These are phyloP conservation scores for Drosophila setosimentum DNA, from an alignment of 2,888 invertebrate species.

Conservation along the genomic window DNA sequence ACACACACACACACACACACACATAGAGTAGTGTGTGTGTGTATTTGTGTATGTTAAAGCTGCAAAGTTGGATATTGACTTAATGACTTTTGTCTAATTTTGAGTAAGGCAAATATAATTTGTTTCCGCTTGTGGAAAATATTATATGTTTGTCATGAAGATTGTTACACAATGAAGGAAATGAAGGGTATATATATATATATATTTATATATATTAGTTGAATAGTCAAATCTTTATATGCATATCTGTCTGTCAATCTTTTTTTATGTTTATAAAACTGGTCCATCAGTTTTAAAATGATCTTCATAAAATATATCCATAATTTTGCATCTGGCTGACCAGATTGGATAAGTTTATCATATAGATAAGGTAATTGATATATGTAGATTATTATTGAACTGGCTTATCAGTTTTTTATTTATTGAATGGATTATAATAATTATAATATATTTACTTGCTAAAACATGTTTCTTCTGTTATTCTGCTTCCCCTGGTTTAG, in stretches of 20 bases:
- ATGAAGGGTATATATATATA: not conserved
- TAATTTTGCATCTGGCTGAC: no score
- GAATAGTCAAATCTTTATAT: not conserved
- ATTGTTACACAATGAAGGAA: not conserved
- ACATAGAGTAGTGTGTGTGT: not conserved
- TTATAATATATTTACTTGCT: no score
- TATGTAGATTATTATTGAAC: no score
- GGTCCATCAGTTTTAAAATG: no score
- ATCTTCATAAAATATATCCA: no score
- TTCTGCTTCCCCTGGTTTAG: no score
- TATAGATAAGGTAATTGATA: no score
- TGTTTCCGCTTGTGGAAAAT: not conserved
- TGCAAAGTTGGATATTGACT: not conserved
- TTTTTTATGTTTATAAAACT: no score
- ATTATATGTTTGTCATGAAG: not conserved
- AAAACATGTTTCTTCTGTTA: no score
- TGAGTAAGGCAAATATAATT: not conserved
- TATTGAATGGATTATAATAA: no score
- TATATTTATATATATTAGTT: not conserved
- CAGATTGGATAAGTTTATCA: no score
- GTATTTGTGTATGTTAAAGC: not conserved
- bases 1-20: not conserved
- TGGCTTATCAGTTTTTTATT: no score
- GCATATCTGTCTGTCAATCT: not conserved
- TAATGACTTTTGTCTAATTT: not conserved